Base-by-base conservation (phyloP, 2,113 vertebrate genomes). In the Oriolus oriolus region DNA sequence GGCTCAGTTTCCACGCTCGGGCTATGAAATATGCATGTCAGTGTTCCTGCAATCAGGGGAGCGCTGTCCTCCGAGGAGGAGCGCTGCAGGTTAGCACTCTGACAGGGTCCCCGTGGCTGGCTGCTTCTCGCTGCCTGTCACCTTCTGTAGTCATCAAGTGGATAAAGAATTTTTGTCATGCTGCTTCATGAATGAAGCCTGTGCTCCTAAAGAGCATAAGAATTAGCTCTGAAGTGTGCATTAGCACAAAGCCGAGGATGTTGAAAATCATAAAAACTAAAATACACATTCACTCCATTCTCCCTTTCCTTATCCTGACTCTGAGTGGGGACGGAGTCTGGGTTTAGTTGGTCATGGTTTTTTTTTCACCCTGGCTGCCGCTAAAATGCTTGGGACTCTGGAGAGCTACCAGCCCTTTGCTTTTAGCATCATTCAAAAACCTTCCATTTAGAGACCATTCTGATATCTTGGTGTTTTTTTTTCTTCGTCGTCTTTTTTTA, bases 151-250 rank as follows among this genome's bases (percentile, higher is more conserved):
- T 45, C 96, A 75, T 97, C 94, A 96, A 94, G 91, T 88, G 96
- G 84, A 95, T 94, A 97, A 96, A 97, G 96, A 95, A 95, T 95
- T 96, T 96, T 91, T 96, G 94, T 95, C 96, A 89, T 92, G 95
- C 93, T 96, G 96, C 89, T 94, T 95, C 91, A 20, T 93, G 94
- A 95, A 95, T 91, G 96, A 94, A 91, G 93, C 10, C 95, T 74
- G 57, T 60, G 84, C 92, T 95, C 93, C 75, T 89, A 74, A 88
- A 66, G 82, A 93, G 89, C 95, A 33, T 89, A 73, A 96, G 93
- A 94, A 95, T 95, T 84, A 91, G 96, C 89, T 96, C 94, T 94
- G 93, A 87, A 91, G 95, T 80, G 27, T 10, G 94, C 82, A 45
- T 91, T 94, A 79, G 23, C 78, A 71, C 93, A 65, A 59, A 88